A percentile compares a stretch with the other conserved stretches of the same genome.
These are phyloP conservation scores for Sminthopsis crassicaudata DNA, from an alignment of 2,113 vertebrate species.

Conservation along the genomic window DNA sequence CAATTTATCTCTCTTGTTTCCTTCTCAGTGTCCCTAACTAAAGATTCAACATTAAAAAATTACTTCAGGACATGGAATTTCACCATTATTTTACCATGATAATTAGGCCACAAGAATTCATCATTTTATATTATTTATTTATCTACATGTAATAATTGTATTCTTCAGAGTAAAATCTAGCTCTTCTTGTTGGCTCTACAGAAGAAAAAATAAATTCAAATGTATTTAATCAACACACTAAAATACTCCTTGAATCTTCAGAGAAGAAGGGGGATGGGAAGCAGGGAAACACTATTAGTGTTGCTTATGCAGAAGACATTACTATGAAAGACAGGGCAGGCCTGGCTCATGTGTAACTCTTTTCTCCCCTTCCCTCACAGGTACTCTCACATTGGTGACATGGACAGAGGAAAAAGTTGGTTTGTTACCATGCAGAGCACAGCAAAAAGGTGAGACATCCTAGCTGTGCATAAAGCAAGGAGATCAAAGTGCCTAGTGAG, in stretches of 20 bases:
- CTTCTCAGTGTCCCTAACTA: neutral
- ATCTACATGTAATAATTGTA: neutral
- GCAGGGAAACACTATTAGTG: neutral
- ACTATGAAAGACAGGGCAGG: neutral
- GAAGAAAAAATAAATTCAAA: constrained; percentile 34
- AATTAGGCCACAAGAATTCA: neutral
- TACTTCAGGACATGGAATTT: neutral
- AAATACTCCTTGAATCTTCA: neutral
- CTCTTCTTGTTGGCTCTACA: neutral
- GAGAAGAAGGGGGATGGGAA: neutral
- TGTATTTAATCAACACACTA: neutral
- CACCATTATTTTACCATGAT: neutral
- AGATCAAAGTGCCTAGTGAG: neutral
- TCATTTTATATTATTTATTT: neutral
- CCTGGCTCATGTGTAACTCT: neutral
- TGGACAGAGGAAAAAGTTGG: neutral
- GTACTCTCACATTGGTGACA: neutral
- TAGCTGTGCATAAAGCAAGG: neutral
- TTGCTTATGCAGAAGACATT: neutral
- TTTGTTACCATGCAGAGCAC: neutral
- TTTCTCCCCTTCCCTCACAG: neutral
- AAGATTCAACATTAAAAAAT: neutral
- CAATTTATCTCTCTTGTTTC: neutral
- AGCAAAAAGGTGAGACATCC: neutral
- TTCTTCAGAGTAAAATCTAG: constrained; percentile 13